These are phyloP conservation scores for Tyrannus savana DNA, from an alignment of 2,113 vertebrate genomes.

Conservation along the genomic window DNA sequence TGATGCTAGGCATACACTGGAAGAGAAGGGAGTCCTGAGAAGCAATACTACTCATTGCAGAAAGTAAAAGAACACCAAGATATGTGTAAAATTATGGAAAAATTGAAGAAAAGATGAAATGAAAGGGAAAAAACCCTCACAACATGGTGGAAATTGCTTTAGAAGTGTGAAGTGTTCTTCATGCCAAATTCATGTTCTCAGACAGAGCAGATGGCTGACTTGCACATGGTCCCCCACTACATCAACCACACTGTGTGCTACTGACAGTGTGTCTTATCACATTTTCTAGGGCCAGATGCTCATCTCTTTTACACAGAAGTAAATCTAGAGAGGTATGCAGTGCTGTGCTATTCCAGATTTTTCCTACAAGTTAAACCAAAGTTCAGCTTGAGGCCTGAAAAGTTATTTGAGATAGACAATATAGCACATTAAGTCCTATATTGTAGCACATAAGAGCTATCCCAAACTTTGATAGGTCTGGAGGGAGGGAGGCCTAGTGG, in stretches of 20 bases:
- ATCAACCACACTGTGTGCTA: not conserved
- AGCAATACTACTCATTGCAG: not conserved
- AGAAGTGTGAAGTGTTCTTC: not conserved
- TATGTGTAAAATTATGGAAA: not conserved
- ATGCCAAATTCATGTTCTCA: not conserved
- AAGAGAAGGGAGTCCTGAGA: not conserved
- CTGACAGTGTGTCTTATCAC: not conserved
- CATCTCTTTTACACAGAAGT: not conserved
- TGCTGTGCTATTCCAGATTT: not conserved
- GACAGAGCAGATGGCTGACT: constrained; percentile 14
- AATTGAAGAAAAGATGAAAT: not conserved
- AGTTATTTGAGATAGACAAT: not conserved
- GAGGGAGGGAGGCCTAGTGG: not conserved
- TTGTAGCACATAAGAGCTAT: too few relatives aligned
- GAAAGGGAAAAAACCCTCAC: not conserved
- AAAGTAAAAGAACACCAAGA: not conserved
- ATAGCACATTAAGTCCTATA: accelerated
- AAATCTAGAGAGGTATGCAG: not conserved
- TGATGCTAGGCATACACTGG: not conserved
- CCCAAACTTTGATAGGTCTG: not conserved
- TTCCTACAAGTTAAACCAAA: not conserved
- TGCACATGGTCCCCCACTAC: not conserved
- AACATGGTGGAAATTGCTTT: not conserved
- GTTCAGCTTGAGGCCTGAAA: not conserved
- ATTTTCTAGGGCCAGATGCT: not conserved